Conservation (phyloP, 2,797 vertebrate genomes). For the Anolis apletophallus region DNA sequence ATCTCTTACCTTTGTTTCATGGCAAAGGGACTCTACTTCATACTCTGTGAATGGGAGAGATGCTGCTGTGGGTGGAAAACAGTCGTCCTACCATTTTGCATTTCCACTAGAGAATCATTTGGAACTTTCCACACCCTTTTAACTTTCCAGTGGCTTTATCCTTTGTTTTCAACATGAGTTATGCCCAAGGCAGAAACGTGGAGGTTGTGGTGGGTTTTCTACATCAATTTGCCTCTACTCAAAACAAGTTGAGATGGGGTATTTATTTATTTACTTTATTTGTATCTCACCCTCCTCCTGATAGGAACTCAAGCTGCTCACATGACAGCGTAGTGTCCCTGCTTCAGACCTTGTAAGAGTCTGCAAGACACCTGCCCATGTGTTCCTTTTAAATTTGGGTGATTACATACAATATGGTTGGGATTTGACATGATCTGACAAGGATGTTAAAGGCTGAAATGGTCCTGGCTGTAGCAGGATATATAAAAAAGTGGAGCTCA, state of each 20-base stretch:
- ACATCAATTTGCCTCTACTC: not conserved
- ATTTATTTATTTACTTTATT: no score
- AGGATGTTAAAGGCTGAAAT: not conserved
- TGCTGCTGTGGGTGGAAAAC: not conserved
- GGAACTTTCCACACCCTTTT: not conserved
- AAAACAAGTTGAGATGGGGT: not conserved
- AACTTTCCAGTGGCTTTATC: not conserved
- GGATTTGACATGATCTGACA: not conserved
- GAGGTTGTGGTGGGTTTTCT: no score
- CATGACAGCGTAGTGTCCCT: not conserved
- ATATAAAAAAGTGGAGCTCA: not conserved
- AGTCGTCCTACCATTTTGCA: not conserved
- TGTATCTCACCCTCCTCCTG: no score
- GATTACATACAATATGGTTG: not conserved
- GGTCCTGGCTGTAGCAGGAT: not conserved
- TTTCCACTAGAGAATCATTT: not conserved
- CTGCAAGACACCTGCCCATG: not conserved
- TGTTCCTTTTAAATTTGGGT: not conserved
- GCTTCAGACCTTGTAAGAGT: not conserved
- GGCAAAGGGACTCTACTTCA: not conserved
- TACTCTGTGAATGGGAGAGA: not conserved
- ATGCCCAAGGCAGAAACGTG: not conserved
- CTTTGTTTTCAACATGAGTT: no score
- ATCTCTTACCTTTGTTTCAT: not conserved
- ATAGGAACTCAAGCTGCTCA: not conserved